Evolutionary conservation across 2,113 vertebrate species (phyloP), one percentile per base, ranked within the genome.

Genomic region (Cynoglossus semilaevis): DNA sequence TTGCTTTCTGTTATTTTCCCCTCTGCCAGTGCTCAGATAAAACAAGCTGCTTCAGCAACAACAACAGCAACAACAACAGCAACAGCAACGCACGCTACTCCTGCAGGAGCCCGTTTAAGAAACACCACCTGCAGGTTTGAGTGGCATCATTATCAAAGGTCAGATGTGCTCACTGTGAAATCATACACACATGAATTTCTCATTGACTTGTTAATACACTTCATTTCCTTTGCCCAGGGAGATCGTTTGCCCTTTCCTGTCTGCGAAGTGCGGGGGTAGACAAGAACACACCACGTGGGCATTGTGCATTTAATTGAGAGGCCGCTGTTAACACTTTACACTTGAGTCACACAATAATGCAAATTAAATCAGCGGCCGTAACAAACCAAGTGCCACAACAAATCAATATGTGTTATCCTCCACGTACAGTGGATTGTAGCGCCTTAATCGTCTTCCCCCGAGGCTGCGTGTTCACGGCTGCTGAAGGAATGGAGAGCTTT

Each of bases 91-190:
- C 47, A 8, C 34, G 41, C 17, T 4, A 36, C 19, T 72, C 76
- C 62, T 73, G 4, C 0, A 51, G 69, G 83, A 79, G 56, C 71
- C 76, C 36, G 54, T 77, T 79, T 81, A 79, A 80, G 73, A 78
- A 77, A 70, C 77, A 78, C 72, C 85, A 85, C 85, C 85, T 88
- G 85, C 81, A 66, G 80, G 34, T 83, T 74, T 81, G 81, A 90
- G 82, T 78, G 81, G 70, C 82, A 82, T 84, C 81, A 84, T 88
- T 87, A 84, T 81, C 79, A 85, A 84, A 89, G 83, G 86, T 89
- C 86, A 88, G 63, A 67, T 84, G 79, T 79, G 76, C 84, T 81
- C 76, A 77, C 85, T 77, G 84, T 70, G 79, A 87, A 88, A 89
- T 88, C 68, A 84, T 71, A 80, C 77, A 84, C 79, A 72, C 79